Conservation (phyloP, 1,140 invertebrate species). For the Orchesella cincta region DNA sequence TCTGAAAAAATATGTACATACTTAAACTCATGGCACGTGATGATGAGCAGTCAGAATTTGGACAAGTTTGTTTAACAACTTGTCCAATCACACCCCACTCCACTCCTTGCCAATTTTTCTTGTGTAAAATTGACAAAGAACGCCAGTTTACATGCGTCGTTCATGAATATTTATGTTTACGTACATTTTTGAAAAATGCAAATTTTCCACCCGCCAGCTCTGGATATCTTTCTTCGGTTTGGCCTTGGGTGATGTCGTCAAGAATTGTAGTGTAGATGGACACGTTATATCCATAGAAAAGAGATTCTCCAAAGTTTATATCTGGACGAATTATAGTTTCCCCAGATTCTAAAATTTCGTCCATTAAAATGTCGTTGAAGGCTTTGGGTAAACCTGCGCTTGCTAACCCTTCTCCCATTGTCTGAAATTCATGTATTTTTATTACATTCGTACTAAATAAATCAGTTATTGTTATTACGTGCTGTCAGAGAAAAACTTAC, state of each 20-base stretch:
- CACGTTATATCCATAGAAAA: conserved; percentile 36
- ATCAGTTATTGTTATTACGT: too few relatives aligned
- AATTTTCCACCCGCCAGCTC: conserved; percentile 39
- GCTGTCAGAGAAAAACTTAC: too few relatives aligned
- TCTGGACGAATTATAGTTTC: conserved; percentile 22
- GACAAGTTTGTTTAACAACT: too few relatives aligned
- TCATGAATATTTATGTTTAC: too few relatives aligned
- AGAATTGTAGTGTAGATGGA: conserved; percentile 36
- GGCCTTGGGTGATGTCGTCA: conserved; percentile 34
- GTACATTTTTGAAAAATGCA: conserved; percentile 35
- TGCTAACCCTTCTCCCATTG: background rate
- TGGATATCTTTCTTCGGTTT: conserved; percentile 17
- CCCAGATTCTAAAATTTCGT: conserved; percentile 35
- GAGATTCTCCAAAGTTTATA: conserved; percentile 31
- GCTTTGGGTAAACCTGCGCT: conserved; percentile 28
- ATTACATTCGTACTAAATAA: too few relatives aligned
- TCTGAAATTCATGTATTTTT: too few relatives aligned
- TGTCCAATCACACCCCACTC: too few relatives aligned
- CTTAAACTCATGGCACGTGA: too few relatives aligned
- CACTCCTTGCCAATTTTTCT: too few relatives aligned
- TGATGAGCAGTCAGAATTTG: too few relatives aligned
- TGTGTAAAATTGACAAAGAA: too few relatives aligned
- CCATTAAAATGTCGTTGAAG: conserved; percentile 39
- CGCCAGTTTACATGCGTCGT: too few relatives aligned
- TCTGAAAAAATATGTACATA: conserved; percentile 1